phyloP scores from a whole-genome alignment of 2,797 vertebrate genomes.

The Psittacula derbiana region DNA sequence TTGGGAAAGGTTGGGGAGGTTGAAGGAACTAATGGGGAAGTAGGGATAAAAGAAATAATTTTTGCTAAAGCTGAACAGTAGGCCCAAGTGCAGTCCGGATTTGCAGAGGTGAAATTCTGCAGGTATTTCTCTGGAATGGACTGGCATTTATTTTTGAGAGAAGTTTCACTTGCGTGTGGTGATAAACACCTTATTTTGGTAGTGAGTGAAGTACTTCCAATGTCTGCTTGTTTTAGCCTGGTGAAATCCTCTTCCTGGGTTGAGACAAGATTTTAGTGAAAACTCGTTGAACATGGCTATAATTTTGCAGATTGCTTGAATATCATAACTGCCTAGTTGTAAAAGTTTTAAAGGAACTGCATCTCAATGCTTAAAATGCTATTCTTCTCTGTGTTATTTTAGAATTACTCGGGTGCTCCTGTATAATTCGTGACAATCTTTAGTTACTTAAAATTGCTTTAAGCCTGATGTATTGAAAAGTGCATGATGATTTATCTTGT shows the following conservation, averaged over 20 bases:
- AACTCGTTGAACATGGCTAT: not conserved
- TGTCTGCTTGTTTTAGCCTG: not conserved
- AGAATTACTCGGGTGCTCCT: not conserved
- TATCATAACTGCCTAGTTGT: not conserved
- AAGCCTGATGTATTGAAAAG: not conserved
- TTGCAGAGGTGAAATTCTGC: not conserved
- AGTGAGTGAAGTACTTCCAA: not conserved
- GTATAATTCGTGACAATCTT: not conserved
- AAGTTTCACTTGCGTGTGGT: not conserved
- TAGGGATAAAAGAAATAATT: not conserved
- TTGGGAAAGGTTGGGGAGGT: not conserved
- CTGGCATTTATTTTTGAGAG: not conserved
- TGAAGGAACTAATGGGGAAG: not conserved
- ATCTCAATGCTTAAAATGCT: not conserved
- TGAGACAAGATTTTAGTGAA: not conserved
- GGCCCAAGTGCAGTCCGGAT: not conserved
- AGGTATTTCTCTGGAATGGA: not conserved
- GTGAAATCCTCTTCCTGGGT: not conserved
- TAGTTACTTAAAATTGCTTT: not conserved
- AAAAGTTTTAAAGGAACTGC: not conserved
- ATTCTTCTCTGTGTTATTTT: not conserved
- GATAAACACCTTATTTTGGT: not conserved
- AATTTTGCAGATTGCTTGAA: not conserved
- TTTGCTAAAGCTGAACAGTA: not conserved
- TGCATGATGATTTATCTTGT: not conserved